Conservation (phyloP, 2,113 vertebrate genomes). For the Camelus dromedarius region DNA sequence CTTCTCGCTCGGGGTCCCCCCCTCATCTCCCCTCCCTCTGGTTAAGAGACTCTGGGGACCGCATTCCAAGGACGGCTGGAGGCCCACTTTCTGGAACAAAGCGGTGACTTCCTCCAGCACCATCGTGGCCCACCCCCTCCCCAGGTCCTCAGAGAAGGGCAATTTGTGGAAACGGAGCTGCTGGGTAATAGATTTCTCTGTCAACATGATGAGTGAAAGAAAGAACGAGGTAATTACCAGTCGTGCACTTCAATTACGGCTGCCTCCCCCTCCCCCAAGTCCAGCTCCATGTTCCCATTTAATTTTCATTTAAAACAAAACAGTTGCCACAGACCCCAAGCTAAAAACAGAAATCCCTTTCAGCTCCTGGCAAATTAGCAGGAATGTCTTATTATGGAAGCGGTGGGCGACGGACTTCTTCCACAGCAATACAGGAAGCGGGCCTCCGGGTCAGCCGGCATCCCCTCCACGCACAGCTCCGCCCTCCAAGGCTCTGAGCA, state of each 20-base stretch:
- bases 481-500: slow-evolving; percentile 87
- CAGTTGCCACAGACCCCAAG: slow-evolving; percentile 86
- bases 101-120: slow-evolving; percentile 79
- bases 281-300: slow-evolving; percentile 84
- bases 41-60: neutral
- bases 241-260: slow-evolving; percentile 95
- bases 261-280: slow-evolving; percentile 75
- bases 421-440: slow-evolving; percentile 90
- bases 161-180: slow-evolving; percentile 90
- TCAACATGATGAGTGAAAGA: slow-evolving; percentile 96
- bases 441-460: slow-evolving; percentile 89
- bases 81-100: slow-evolving; percentile 79
- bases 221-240: slow-evolving; percentile 91
- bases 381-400: slow-evolving; percentile 90
- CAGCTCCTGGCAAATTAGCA: slow-evolving; percentile 92
- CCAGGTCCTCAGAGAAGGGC: slow-evolving; percentile 85
- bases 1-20: neutral
- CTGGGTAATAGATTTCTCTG: slow-evolving; percentile 94
- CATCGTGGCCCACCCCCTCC: neutral
- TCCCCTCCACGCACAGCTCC: slow-evolving; percentile 83
- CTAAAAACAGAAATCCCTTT: slow-evolving; percentile 92
- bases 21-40: neutral
- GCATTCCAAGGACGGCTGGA: neutral
- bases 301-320: slow-evolving; percentile 90
- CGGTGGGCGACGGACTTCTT: slow-evolving; percentile 88